A percentile compares a stretch with the other conserved stretches of the same genome.
These are phyloP conservation scores for Drosophila leontia DNA, from an alignment of 1,140 invertebrate species.

Conservation along the genomic window DNA sequence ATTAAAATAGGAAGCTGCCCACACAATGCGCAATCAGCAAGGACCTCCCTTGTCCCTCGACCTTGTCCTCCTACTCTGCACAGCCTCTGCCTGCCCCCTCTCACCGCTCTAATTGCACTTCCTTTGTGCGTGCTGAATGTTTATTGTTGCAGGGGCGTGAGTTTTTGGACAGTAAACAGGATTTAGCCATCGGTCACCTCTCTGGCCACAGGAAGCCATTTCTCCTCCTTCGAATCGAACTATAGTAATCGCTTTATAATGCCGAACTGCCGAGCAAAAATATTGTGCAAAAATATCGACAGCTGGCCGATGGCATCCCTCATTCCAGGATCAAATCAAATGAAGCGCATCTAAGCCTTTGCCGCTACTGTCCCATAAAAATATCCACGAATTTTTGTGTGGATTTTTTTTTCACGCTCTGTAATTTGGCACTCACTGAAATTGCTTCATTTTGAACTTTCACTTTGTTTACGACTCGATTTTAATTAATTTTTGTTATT, in stretches of 20 bases:
- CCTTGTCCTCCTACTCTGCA: constrained; percentile 15
- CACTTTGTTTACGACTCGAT: constrained; percentile 61
- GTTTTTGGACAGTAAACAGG: constrained; percentile 57
- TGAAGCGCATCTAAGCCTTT: constrained; percentile 66
- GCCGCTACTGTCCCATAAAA: constrained; percentile 45
- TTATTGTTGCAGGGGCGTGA: constrained; percentile 53
- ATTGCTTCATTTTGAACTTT: constrained; percentile 81
- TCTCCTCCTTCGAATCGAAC: constrained; percentile 20
- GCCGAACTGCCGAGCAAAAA: constrained; percentile 56
- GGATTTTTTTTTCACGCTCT: constrained; percentile 51
- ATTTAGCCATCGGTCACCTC: constrained; percentile 44
- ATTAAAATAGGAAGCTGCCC: constrained; percentile 70
- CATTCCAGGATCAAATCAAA: constrained; percentile 27
- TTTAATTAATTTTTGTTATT: constrained; percentile 75
- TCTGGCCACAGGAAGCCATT: constrained; percentile 3
- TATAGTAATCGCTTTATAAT: constrained; percentile 70
- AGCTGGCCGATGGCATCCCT: constrained; percentile 37
- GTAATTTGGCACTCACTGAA: constrained; percentile 54
- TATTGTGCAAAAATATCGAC: constrained; percentile 52
- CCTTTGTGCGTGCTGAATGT: constrained; percentile 46
- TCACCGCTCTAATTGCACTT: constrained; percentile 63
- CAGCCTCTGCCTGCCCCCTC: constrained; percentile 1
- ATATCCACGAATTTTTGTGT: constrained; percentile 59
- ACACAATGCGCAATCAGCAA: constrained; percentile 72
- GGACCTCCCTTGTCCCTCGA: constrained; percentile 27